A percentile compares a stretch with the other conserved stretches of the same genome.
Conservation (phyloP, 2,113 vertebrate genomes). For the Hipposideros armiger region DNA sequence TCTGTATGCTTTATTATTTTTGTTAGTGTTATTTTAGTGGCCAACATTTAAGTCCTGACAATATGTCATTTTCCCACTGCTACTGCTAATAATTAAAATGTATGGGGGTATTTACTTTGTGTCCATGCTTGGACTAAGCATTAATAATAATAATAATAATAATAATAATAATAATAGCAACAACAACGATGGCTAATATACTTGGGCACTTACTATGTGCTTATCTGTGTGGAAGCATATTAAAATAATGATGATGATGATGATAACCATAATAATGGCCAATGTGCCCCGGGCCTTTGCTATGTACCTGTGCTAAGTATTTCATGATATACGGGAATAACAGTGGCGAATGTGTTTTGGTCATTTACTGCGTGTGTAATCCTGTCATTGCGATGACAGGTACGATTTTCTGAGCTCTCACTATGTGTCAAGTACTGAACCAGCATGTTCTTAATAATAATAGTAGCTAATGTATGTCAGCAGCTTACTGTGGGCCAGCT, state of each 20-base stretch:
- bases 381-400: background rate
- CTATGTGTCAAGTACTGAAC: background rate
- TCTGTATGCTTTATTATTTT: background rate
- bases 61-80: background rate
- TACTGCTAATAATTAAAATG: background rate
- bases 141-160: background rate
- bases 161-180: background rate
- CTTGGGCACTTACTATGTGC: background rate
- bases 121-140: background rate
- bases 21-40: background rate
- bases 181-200: background rate
- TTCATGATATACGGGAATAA: background rate
- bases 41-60: background rate
- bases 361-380: background rate
- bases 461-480: fast-evolving
- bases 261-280: background rate
- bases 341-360: background rate
- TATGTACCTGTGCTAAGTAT: background rate
- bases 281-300: background rate
- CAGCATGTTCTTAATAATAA: no score
- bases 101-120: background rate
- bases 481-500: background rate
- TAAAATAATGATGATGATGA: background rate
- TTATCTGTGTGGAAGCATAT: background rate
- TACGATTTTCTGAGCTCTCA: background rate